Conservation (phyloP, 2,888 invertebrate genomes). For the Macaria notata region DNA sequence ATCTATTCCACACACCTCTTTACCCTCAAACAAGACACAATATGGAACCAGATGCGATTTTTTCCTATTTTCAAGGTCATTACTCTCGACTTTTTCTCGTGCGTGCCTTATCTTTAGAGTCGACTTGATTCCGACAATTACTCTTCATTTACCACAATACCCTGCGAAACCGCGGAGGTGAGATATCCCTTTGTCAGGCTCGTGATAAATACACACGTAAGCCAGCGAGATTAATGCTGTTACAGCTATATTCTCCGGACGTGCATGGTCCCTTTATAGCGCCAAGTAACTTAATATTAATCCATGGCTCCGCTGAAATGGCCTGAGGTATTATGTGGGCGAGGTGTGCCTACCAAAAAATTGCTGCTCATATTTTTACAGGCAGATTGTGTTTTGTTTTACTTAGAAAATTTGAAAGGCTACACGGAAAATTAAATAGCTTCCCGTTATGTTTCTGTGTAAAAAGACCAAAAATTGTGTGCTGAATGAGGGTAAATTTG, state of each 20-base stretch:
- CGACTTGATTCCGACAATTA: conserved; percentile 48
- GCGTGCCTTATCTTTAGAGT: conserved; percentile 34
- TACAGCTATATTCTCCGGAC: conserved; percentile 27
- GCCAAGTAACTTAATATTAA: conserved; percentile 26
- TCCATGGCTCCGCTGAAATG: conserved; percentile 23
- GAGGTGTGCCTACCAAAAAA: conserved; percentile 16
- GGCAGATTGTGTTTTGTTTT: conserved; percentile 7
- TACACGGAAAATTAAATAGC: conserved; percentile 4
- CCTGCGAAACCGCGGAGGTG: conserved; percentile 43
- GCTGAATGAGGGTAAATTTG: too few species aligned
- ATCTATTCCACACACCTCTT: too few species aligned
- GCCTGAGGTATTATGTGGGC: conserved; percentile 17
- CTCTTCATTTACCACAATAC: conserved; percentile 50
- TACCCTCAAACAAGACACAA: too few species aligned
- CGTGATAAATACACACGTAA: conserved; percentile 50
- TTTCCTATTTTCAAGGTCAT: conserved; percentile 15
- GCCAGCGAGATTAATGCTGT: conserved; percentile 44
- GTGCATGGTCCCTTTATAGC: conserved; percentile 27
- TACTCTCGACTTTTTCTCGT: conserved; percentile 16
- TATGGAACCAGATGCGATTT: neutral
- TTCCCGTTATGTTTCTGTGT: neutral
- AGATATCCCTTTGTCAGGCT: conserved; percentile 48
- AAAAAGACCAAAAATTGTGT: too few species aligned
- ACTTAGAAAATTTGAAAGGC: conserved; percentile 5
- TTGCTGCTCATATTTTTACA: conserved; percentile 11